Base-by-base conservation (phyloP, 2,888 invertebrate genomes). In the Hanleya hanleyi region DNA sequence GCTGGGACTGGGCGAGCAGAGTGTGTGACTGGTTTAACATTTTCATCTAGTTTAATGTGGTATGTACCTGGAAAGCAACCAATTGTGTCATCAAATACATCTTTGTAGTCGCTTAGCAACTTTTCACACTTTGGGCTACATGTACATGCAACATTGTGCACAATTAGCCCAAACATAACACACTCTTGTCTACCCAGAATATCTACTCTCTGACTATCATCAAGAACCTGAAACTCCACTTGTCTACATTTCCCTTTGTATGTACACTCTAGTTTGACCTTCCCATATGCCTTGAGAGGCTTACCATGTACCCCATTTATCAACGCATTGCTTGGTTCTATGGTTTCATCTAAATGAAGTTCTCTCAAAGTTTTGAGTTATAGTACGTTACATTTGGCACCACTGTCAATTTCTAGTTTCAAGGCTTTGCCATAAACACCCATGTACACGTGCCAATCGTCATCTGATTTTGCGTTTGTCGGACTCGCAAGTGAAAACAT, bases 21-120 rank as follows among this genome's bases (percentile, higher is more conserved):
- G 50, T 76, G 74, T 37, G 74, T 62, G 0, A 74, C 74, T 22
- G 69, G 76, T 66, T 33, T 18, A n/a, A 62, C 66, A 1, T 33
- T 33, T 15, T 36, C n/a, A 47, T 71, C 69, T n/a, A 76, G 57
- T 64, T 71, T 74, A 7, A 76, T 71, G 32, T 76, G 67, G 15
- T 74, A 74, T 61, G 68, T 71, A 12, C 74, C 71, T n/a, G 76
- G 74, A 4, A 76, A 22, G 26, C 71, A 74, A 29, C 71, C 74
- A 33, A 74, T 71, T 26, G 74, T 68, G 29, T 76, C 49, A 15
- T 67, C 67, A 1, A 76, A 18, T 15, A 74, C 74, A 38, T 76
- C 73, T 15, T 35, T 51, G 18, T 62, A 69, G 15, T 70, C 47
- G 4, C 57, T 15, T 29, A 64, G 15, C 9, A 71, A 47, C 6